Evolutionary conservation across 2,797 vertebrate species (phyloP).

Genomic region (Xiphorhynchus erythropygius): DNA sequence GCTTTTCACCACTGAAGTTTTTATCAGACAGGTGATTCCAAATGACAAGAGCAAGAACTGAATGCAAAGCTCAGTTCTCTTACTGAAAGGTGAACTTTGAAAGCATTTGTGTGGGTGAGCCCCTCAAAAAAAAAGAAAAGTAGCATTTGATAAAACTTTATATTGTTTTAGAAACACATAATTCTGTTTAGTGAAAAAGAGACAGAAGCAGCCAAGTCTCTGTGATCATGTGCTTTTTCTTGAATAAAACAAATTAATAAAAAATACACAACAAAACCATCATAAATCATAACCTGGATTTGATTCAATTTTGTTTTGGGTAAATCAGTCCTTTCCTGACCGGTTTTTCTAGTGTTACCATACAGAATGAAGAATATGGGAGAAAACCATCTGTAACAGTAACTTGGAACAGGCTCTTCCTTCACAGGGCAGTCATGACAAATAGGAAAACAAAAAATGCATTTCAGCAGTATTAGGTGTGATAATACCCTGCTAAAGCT

Average conservation of each 20-base stretch:
- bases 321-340: background rate
- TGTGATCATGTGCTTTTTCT: background rate
- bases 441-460: fast-evolving
- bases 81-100: background rate
- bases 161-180: background rate
- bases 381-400: background rate
- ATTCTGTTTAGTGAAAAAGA: background rate
- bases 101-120: background rate
- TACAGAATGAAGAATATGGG: background rate
- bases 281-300: background rate
- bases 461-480: background rate
- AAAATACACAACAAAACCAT: background rate
- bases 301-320: background rate
- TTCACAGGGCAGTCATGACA: background rate
- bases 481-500: background rate
- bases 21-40: background rate
- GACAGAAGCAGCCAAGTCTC: background rate
- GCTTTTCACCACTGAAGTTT: background rate
- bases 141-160: background rate
- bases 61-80: background rate
- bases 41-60: background rate
- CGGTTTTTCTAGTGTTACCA: background rate
- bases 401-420: background rate
- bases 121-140: background rate
- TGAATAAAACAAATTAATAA: background rate